Evolutionary conservation across 2,797 vertebrate genomes (phyloP).

Genomic region (Sebastes diaconus): DNA sequence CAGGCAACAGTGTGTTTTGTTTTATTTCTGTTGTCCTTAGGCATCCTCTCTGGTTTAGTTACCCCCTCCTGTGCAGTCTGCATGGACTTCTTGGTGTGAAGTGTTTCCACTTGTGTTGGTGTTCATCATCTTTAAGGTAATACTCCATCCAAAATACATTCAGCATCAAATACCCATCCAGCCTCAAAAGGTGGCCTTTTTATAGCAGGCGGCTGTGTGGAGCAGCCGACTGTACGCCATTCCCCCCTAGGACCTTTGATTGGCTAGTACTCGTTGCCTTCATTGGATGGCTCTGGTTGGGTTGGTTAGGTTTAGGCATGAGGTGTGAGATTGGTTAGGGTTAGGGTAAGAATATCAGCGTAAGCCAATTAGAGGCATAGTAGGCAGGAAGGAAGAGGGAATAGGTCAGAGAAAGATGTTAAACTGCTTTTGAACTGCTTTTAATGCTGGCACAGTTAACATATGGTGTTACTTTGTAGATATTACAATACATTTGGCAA

Average conservation of each 20-base stretch:
- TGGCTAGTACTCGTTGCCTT: not conserved
- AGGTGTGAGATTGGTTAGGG: not conserved
- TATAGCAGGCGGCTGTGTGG: not conserved
- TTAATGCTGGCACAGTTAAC: not conserved
- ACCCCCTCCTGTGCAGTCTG: not conserved
- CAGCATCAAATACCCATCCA: not conserved
- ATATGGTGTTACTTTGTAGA: not conserved
- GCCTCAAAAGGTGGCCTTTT: not conserved
- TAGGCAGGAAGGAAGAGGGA: too few relatives aligned
- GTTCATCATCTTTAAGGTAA: not conserved
- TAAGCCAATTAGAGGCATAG: too few relatives aligned
- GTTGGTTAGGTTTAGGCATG: not conserved
- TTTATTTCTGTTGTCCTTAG: not conserved
- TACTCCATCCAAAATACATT: not conserved
- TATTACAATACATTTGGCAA: not conserved
- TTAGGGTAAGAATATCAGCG: not conserved
- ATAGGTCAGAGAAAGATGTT: too few relatives aligned
- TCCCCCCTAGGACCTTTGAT: not conserved
- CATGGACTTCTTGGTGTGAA: slow-evolving; percentile 6
- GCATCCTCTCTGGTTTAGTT: not conserved
- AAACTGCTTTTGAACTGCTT: not conserved
- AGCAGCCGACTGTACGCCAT: not conserved
- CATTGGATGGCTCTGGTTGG: not conserved
- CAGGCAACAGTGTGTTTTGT: not conserved
- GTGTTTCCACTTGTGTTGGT: slow-evolving; percentile 2